Base-by-base conservation (phyloP, 2,113 vertebrate genomes). In the Reinhardtius hippoglossoides region DNA sequence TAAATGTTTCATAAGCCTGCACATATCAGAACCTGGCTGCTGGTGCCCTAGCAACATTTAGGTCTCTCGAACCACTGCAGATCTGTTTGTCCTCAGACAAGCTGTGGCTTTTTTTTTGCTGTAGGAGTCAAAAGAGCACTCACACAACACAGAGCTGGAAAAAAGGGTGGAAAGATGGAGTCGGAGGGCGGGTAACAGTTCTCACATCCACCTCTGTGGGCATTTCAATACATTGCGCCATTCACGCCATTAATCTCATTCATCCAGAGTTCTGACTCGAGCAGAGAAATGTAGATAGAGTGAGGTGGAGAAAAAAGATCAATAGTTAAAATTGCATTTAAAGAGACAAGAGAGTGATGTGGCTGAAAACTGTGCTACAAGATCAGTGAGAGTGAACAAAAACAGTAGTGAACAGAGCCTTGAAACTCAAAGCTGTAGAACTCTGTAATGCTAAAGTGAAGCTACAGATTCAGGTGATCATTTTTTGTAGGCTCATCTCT, bases 1-100 rank as follows among this genome's bases (percentile, higher is more conserved):
- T 68, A 50, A 77, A 67, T 2, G 16, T 75, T 83, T 84, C 67
- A 78, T 83, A 74, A 78, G 70, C 62, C 42, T 20, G 27, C 64
- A 26, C 26, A 46, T 58, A 56, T 35, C 31, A 67, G 50, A 44
- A 71, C 37, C n/a, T 9, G 27, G 40, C 52, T 70, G 42, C 63
- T 78, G 9, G n/a, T 78, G 50, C 44, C 48, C 23, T 27, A 54
- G 56, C n/a, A 35, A 46, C 31, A 58, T 21, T 54, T 69, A 46
- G 71, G 31, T 16, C 44, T 71, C 24, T 68, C 3, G 50, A 75
- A 73, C 59, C 14, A 20, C 76, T 1, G n/a, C 8, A 21, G 69
- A 81, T 67, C 44, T 79, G 60, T 54, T 68, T 76, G 67, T 78
- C 74, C 23, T 9, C 40, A 68, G 70, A 62, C 60, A 21, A 12